phyloP scores from a whole-genome alignment of 2,888 invertebrate species.

The Operophtera brumata region DNA sequence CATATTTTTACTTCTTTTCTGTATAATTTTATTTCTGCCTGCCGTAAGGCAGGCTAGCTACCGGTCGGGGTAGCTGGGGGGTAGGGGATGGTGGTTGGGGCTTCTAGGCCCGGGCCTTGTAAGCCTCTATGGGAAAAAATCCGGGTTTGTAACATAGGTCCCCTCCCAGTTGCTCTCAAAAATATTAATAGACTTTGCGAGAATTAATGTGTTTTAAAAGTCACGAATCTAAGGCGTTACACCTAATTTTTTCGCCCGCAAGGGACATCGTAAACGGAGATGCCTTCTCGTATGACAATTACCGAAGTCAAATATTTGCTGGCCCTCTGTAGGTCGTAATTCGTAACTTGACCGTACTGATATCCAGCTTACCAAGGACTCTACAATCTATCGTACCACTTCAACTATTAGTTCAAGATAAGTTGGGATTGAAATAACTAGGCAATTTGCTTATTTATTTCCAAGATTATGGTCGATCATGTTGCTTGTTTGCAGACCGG shows the following conservation, averaged over 20 bases:
- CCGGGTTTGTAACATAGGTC: too few species aligned
- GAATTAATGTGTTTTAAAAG: not conserved
- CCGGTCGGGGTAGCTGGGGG: too few species aligned
- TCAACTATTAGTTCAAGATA: slow-evolving; percentile 31
- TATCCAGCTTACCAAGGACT: slow-evolving; percentile 33
- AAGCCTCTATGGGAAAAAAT: too few species aligned
- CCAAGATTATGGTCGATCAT: slow-evolving; percentile 57
- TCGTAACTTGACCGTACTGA: slow-evolving; percentile 60
- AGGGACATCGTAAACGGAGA: slow-evolving; percentile 47
- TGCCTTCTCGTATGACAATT: slow-evolving; percentile 71
- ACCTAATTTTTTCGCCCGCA: slow-evolving; percentile 14
- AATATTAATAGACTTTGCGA: too few species aligned
- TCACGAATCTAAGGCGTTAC: not conserved
- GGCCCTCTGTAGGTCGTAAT: slow-evolving; percentile 71
- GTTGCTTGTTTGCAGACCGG: slow-evolving; percentile 75
- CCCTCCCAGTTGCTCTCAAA: too few species aligned
- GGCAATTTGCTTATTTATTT: slow-evolving; percentile 68
- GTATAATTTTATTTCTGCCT: too few species aligned
- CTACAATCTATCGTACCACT: not conserved
- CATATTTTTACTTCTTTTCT: too few species aligned
- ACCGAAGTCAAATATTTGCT: slow-evolving; percentile 75
- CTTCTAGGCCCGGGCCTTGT: too few species aligned
- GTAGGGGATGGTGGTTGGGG: too few species aligned
- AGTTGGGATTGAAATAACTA: slow-evolving; percentile 41
- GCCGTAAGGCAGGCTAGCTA: too few species aligned